A percentile compares a stretch with the other conserved stretches of the same genome.
Conservation (phyloP, 2,888 invertebrate genomes). For the Conomelus anceps region DNA sequence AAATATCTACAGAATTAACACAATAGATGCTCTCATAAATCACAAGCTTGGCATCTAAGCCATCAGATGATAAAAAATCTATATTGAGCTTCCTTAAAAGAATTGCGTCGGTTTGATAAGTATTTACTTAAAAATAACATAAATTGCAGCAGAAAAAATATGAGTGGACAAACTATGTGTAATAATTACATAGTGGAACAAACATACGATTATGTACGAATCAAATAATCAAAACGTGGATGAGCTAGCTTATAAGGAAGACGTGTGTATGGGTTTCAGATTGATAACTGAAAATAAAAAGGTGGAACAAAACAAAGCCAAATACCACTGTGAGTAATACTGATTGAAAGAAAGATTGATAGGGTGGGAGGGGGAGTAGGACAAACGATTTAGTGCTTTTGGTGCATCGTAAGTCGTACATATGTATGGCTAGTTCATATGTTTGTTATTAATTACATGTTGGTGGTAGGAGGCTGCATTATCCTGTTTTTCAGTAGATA, state of each 20-base stretch:
- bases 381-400: not conserved
- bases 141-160: not conserved
- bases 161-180: not conserved
- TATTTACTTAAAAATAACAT: not conserved
- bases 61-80: no score
- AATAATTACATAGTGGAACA: not conserved
- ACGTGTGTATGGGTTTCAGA: not conserved
- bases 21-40: no score
- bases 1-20: no score
- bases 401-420: not conserved
- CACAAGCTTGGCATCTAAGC: no score
- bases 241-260: not conserved
- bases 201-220: not conserved
- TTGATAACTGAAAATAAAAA: not conserved
- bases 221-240: not conserved
- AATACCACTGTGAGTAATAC: conserved; percentile 8
- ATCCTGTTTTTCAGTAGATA: conserved; percentile 57
- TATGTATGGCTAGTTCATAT: not conserved
- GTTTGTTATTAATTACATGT: conserved; percentile 35
- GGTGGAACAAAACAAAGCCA: not conserved
- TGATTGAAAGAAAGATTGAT: conserved; percentile 15
- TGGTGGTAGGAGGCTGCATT: conserved; percentile 40
- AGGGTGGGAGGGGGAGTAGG: not conserved
- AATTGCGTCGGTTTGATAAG: not conserved
- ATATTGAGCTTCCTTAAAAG: not conserved